phyloP scores from a whole-genome alignment of 1,140 invertebrate species.

The Gonioctena quinquepunctata region DNA sequence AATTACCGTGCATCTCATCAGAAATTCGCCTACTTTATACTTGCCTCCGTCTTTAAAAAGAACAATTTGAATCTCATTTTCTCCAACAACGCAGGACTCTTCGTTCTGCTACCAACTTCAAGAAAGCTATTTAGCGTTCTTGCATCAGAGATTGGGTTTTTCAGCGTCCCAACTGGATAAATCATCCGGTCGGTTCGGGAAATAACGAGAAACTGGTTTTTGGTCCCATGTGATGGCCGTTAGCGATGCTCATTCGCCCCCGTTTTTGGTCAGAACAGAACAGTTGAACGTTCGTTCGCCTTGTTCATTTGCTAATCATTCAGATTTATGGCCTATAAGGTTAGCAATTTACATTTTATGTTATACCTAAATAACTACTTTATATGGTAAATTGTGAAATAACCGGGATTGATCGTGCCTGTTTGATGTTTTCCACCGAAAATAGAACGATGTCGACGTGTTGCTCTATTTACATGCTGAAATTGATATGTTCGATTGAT shows the following conservation, averaged over 20 bases:
- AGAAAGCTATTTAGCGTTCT: not conserved
- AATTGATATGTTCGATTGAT: not conserved
- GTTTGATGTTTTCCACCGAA: not conserved
- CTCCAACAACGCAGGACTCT: not conserved
- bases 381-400: not conserved
- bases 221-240: slow-evolving; percentile 30
- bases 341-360: slow-evolving; percentile 22
- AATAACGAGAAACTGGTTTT: slow-evolving; percentile 28
- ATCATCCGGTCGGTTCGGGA: slow-evolving; percentile 8
- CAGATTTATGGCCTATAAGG: slow-evolving; percentile 32
- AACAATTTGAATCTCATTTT: not conserved
- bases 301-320: slow-evolving; percentile 35
- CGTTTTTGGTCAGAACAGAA: slow-evolving; percentile 12
- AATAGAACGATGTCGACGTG: not conserved
- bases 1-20: not conserved
- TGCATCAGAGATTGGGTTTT: slow-evolving; percentile 7
- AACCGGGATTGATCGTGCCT: not conserved
- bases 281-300: slow-evolving; percentile 1
- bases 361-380: slow-evolving; percentile 12
- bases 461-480: not conserved
- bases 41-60: not conserved
- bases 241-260: slow-evolving; percentile 26
- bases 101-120: not conserved
- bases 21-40: not conserved
- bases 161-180: slow-evolving; percentile 1